A percentile compares a stretch with the other conserved stretches of the same genome.
These are phyloP conservation scores for Aurelia sp. DNA, from an alignment of 30 jellyfish, hydroid and myxozoan genomes.

Conservation along the genomic window DNA sequence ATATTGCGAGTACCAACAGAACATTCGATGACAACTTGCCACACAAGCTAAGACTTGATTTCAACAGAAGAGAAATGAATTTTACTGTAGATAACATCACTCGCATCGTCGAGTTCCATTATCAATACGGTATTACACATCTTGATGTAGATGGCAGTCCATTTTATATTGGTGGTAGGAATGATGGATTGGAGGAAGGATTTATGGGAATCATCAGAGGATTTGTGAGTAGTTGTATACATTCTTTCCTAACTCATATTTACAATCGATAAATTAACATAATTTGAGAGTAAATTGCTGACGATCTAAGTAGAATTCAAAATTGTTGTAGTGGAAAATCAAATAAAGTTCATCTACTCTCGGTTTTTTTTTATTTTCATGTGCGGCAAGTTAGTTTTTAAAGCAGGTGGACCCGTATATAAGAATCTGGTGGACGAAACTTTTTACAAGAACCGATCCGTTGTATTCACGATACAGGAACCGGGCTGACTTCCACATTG, in stretches of 20 bases:
- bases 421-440: too few species aligned
- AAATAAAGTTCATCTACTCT: too few species aligned
- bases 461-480: not conserved
- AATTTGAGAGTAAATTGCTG: too few species aligned
- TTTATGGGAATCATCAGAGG: conserved; percentile 92
- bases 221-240: conserved; percentile 48
- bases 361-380: too few species aligned
- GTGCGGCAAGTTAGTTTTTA: too few species aligned
- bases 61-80: conserved; percentile 84
- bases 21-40: conserved; percentile 90
- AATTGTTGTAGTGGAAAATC: too few species aligned
- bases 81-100: conserved; percentile 88
- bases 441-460: too few species aligned
- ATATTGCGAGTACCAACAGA: conserved; percentile 67
- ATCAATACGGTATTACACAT: conserved; percentile 93
- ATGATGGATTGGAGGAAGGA: conserved; percentile 82
- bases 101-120: conserved; percentile 86
- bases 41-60: conserved; percentile 77
- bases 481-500: too few species aligned
- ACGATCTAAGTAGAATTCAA: too few species aligned
- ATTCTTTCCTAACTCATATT: not conserved
- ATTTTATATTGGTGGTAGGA: conserved; percentile 92
- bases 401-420: too few species aligned
- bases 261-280: too few species aligned
- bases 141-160: conserved; percentile 95